phyloP scores from a whole-genome alignment of 2,113 vertebrate genomes.

The Dasypus novemcinctus region DNA sequence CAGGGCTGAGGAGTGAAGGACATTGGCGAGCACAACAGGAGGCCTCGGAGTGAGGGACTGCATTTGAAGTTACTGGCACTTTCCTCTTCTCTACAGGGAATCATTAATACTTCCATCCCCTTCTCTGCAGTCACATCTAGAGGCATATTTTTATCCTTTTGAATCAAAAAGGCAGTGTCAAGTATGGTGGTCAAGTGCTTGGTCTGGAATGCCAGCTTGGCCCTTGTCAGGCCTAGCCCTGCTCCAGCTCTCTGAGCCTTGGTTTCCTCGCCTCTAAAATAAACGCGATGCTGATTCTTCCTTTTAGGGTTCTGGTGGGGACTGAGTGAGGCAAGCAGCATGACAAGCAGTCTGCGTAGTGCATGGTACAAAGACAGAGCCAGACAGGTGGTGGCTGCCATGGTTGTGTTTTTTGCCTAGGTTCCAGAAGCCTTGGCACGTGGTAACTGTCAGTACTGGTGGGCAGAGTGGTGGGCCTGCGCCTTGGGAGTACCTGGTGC shows the following conservation, averaged over 20 bases:
- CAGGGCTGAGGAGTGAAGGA: accelerated
- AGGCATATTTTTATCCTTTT: not conserved
- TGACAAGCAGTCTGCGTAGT: not conserved
- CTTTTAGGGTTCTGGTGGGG: not conserved
- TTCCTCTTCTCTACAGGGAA: not conserved
- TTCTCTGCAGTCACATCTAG: accelerated
- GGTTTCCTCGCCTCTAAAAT: not conserved
- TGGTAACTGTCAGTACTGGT: not conserved
- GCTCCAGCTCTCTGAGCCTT: not conserved
- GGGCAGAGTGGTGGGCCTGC: not conserved
- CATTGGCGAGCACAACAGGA: not conserved
- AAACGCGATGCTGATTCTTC: not conserved
- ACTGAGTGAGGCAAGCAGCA: accelerated
- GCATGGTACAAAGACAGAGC: not conserved
- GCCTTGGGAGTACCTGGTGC: not conserved
- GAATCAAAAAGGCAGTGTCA: accelerated
- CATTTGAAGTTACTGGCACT: not conserved
- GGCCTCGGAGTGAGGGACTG: accelerated
- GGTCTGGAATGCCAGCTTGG: not conserved
- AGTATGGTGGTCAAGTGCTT: not conserved
- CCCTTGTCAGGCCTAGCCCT: not conserved
- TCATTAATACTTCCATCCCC: not conserved
- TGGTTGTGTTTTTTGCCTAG: not conserved
- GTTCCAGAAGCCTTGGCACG: not conserved
- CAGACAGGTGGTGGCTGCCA: not conserved